Conservation (phyloP, 2,113 vertebrate species). For the Ophiodon elongatus region DNA sequence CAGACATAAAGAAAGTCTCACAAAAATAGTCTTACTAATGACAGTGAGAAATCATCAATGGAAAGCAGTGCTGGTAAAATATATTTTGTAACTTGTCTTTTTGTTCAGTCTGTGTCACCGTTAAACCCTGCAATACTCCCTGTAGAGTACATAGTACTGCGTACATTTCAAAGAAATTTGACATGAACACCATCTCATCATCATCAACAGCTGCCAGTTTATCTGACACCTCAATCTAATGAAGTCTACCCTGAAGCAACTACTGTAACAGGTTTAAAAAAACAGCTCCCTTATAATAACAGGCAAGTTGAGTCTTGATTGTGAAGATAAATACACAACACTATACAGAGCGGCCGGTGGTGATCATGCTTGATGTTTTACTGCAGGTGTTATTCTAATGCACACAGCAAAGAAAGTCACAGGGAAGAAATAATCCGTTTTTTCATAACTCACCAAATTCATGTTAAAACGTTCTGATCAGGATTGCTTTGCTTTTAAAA, state of each 20-base stretch:
- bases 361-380: background rate
- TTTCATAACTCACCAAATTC: background rate
- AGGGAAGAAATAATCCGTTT: background rate
- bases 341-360: background rate
- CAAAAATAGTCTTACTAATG: background rate
- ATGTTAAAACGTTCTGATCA: background rate
- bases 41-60: background rate
- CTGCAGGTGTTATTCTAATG: background rate
- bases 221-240: constrained; percentile 40
- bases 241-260: constrained; percentile 48
- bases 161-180: constrained; percentile 31
- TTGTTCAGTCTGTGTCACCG: background rate
- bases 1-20: background rate
- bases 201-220: constrained; percentile 33
- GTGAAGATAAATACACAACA: constrained; percentile 37
- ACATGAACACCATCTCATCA: constrained; percentile 30
- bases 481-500: background rate
- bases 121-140: background rate
- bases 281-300: constrained; percentile 28
- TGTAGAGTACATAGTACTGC: background rate
- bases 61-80: background rate
- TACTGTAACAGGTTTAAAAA: constrained; percentile 54
- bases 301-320: constrained; percentile 66
- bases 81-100: constrained; percentile 13
- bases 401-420: background rate